phyloP scores from a whole-genome alignment of 2,797 vertebrate genomes.

The Syngnathus rostellatus region DNA sequence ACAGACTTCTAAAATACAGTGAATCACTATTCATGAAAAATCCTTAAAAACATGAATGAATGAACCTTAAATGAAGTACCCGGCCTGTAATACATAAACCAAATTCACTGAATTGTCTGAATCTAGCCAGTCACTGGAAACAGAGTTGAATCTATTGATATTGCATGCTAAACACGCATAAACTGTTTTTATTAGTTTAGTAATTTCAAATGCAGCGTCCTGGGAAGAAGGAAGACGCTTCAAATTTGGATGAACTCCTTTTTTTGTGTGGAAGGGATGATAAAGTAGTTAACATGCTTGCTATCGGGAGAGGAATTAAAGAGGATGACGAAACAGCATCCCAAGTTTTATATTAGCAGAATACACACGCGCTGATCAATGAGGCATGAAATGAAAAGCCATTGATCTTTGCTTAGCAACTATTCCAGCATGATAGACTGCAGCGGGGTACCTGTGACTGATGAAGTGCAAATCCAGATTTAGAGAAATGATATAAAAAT shows the following conservation, averaged over 20 bases:
- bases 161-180: conserved; percentile 14
- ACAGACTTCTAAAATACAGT: conserved; percentile 46
- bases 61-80: conserved; percentile 36
- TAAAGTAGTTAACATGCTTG: background rate
- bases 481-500: conserved; percentile 2
- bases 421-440: background rate
- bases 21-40: conserved; percentile 46
- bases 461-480: conserved; percentile 1
- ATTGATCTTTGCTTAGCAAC: conserved; percentile 9
- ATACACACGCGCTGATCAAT: conserved; percentile 7
- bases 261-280: background rate
- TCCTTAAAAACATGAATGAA: conserved; percentile 45
- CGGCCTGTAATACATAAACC: conserved; percentile 40
- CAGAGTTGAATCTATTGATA: background rate
- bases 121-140: background rate
- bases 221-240: background rate
- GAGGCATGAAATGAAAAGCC: conserved; percentile 10
- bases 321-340: background rate
- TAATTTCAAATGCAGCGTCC: background rate
- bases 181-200: background rate
- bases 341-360: conserved; percentile 5
- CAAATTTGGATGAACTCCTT: background rate
- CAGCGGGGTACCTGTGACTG: background rate
- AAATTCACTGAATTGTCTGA: conserved; percentile 28
- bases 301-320: conserved; percentile 2